Evolutionary conservation across 2,888 invertebrate genomes (phyloP).

Genomic region (Neoascia interrupta): DNA sequence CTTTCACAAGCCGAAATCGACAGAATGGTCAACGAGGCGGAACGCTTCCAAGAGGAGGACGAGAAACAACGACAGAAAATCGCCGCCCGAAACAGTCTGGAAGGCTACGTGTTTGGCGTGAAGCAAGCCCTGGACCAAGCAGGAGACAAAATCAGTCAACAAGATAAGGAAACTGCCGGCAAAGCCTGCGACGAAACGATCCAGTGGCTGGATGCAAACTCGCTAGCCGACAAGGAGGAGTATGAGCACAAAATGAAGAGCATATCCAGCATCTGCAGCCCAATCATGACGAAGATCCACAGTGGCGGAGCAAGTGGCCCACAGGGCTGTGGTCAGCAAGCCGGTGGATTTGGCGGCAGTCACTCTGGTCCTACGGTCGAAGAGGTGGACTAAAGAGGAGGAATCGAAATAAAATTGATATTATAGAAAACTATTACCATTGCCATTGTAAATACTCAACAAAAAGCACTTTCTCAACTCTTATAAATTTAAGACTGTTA

Average conservation of each 20-base stretch:
- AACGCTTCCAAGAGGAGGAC: constrained; percentile 86
- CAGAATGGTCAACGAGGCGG: constrained; percentile 86
- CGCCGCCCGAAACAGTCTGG: constrained; percentile 85
- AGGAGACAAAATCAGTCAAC: constrained; percentile 82
- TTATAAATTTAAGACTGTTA: no score
- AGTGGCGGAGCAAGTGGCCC: constrained; percentile 42
- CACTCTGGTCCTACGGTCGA: constrained; percentile 75
- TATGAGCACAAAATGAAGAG: constrained; percentile 81
- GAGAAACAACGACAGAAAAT: constrained; percentile 84
- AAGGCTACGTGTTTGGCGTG: constrained; percentile 85
- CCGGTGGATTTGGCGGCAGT: constrained; percentile 82
- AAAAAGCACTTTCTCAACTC: no score
- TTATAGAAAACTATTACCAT: no score
- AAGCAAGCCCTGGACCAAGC: constrained; percentile 85
- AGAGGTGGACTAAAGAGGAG: constrained; percentile 74
- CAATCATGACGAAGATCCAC: constrained; percentile 81
- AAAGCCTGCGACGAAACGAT: constrained; percentile 84
- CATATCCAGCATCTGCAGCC: constrained; percentile 78
- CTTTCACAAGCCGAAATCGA: constrained; percentile 89
- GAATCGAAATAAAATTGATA: no score
- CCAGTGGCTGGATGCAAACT: constrained; percentile 87
- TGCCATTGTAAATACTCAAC: no score
- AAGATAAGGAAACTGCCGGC: constrained; percentile 85
- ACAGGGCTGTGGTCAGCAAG: constrained; percentile 80
- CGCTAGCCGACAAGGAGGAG: constrained; percentile 85